Conservation (phyloP, 2,113 vertebrate genomes). For the Diglossa brunneiventris region DNA sequence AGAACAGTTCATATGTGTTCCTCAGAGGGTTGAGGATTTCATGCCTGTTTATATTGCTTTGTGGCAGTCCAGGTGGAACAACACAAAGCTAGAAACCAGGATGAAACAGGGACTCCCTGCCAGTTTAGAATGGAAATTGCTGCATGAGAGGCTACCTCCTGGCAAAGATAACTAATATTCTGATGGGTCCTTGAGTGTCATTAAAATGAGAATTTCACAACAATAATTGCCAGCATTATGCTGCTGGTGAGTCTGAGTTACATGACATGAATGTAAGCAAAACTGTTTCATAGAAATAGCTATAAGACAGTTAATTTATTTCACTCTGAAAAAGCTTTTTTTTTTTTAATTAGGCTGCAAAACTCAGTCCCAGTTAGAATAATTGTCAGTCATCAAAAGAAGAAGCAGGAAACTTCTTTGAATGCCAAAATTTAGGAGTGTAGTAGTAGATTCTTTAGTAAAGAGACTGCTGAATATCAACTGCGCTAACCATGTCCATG, state of each 20-base stretch:
- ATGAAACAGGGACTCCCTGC: neutral
- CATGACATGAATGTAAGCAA: neutral
- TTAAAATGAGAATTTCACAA: neutral
- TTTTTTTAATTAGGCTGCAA: conserved; percentile 3
- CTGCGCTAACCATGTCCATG: conserved; percentile 15
- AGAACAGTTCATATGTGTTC: neutral
- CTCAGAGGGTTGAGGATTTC: neutral
- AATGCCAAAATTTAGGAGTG: neutral
- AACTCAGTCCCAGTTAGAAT: neutral
- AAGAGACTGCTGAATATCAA: neutral
- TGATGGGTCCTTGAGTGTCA: neutral
- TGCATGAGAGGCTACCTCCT: neutral
- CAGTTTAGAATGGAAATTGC: neutral
- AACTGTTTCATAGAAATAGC: neutral
- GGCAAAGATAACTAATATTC: neutral
- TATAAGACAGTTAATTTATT: neutral
- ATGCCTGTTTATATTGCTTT: neutral
- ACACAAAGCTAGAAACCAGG: neutral
- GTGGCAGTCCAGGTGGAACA: neutral
- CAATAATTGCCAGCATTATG: neutral
- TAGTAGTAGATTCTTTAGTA: neutral
- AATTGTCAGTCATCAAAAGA: conserved; percentile 30
- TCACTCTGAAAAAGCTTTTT: neutral
- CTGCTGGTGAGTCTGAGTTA: neutral
- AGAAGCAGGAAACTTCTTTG: neutral